Percentiles rank a stretch among this genome's conserved stretches.
phyloP scores from a whole-genome alignment of 2,797 vertebrate genomes.

The Mergus octosetaceus region DNA sequence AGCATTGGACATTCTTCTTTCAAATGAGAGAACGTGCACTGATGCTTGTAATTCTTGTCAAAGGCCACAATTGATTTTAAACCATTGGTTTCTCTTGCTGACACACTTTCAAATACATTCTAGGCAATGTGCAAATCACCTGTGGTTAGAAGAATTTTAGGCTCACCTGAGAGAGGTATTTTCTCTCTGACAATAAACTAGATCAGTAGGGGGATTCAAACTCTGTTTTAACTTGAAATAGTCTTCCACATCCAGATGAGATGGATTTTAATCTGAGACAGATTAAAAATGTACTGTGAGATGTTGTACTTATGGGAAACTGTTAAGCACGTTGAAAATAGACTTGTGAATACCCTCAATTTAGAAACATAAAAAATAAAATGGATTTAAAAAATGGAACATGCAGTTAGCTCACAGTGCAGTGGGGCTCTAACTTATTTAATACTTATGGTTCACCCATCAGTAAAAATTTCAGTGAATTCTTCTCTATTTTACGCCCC shows the following conservation, averaged over 20 bases:
- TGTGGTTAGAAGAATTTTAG: slow-evolving; percentile 13
- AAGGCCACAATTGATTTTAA: background rate
- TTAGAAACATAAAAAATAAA: background rate
- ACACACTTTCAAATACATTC: background rate
- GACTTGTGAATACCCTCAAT: slow-evolving; percentile 4
- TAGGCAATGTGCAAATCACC: background rate
- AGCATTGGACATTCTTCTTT: background rate
- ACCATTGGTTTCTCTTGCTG: background rate
- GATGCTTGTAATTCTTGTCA: background rate
- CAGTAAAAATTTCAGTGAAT: background rate
- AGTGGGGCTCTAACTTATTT: background rate
- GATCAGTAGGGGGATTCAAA: slow-evolving; percentile 11
- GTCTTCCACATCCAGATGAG: background rate
- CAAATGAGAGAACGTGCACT: background rate
- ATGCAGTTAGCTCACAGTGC: background rate
- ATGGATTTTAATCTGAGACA: background rate
- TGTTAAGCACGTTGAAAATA: background rate
- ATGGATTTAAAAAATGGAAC: slow-evolving; percentile 9
- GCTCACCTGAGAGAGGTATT: background rate
- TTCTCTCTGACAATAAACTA: slow-evolving; percentile 25
- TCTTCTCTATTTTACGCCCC: background rate
- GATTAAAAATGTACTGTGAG: background rate
- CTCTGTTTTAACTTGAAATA: slow-evolving; percentile 25
- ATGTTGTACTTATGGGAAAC: slow-evolving; percentile 1
- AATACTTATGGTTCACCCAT: background rate